These are phyloP conservation scores for Erinaceus europaeus DNA, from an alignment of 2,113 vertebrate genomes.

Conservation along the genomic window DNA sequence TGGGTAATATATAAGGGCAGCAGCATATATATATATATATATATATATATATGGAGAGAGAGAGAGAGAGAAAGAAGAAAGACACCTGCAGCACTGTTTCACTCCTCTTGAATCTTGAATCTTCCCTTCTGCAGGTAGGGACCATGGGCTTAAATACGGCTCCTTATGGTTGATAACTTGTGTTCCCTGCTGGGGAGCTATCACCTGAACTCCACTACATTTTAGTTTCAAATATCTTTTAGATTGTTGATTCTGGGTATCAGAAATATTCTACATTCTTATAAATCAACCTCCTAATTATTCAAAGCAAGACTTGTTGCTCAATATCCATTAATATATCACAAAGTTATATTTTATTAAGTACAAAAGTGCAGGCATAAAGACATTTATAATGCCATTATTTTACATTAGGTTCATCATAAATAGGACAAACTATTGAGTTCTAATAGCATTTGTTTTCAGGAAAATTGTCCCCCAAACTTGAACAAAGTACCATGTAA, in stretches of 20 bases:
- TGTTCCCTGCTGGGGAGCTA: too few species aligned
- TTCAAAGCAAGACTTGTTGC: background rate
- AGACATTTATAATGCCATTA: background rate
- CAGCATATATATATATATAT: too few species aligned
- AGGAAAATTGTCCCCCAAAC: background rate
- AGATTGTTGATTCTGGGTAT: background rate
- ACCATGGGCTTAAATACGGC: too few species aligned
- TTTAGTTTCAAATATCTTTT: slow-evolving; percentile 11
- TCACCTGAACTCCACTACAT: background rate
- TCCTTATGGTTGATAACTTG: too few species aligned
- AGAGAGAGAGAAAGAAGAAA: too few species aligned
- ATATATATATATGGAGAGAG: too few species aligned
- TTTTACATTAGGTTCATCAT: background rate
- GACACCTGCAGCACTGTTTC: too few species aligned
- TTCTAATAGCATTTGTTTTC: background rate
- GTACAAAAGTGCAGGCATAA: background rate
- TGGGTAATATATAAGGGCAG: too few species aligned
- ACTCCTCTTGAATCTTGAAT: too few species aligned
- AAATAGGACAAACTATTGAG: background rate
- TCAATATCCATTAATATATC: background rate
- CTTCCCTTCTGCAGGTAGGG: too few species aligned
- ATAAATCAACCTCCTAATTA: background rate
- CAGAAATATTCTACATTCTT: slow-evolving; percentile 18
- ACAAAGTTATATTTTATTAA: background rate
- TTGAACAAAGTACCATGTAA: background rate